phyloP scores from a whole-genome alignment of 2,113 vertebrate genomes.

The Aix galericulata region DNA sequence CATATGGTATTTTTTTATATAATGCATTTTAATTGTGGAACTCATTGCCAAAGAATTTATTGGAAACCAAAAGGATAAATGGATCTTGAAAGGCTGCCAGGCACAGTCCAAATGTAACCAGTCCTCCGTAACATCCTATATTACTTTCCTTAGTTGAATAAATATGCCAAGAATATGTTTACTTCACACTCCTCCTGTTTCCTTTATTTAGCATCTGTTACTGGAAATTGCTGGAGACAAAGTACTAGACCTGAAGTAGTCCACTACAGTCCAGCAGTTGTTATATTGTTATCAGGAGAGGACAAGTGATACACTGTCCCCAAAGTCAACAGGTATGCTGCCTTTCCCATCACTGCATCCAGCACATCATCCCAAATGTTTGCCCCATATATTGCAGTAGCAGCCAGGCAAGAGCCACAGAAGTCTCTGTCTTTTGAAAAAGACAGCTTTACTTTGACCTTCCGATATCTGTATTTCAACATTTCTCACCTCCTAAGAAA shows the following conservation, averaged over 20 bases:
- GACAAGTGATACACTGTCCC: not conserved
- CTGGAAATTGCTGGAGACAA: not conserved
- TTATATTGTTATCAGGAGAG: not conserved
- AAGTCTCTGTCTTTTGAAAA: not conserved
- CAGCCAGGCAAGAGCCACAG: fast-evolving
- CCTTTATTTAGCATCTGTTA: not conserved
- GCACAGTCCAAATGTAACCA: not conserved
- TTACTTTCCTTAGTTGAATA: not conserved
- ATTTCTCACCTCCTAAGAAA: not conserved
- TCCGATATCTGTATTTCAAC: not conserved
- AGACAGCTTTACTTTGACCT: not conserved
- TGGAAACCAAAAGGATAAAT: not conserved
- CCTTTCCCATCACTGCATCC: not conserved
- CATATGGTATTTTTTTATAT: not conserved
- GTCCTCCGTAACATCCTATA: not conserved
- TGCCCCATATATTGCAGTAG: not conserved
- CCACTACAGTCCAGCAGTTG: not conserved
- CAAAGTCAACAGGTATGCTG: not conserved
- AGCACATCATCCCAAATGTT: not conserved
- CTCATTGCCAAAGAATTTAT: not conserved
- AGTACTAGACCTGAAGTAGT: not conserved
- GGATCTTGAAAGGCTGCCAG: not conserved
- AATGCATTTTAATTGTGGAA: not conserved
- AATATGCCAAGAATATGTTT: not conserved
- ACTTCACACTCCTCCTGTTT: not conserved